Evolutionary conservation across 2,888 invertebrate genomes (phyloP), one percentile per base, ranked within the genome.

Genomic region (Subacronicta megacephala): DNA sequence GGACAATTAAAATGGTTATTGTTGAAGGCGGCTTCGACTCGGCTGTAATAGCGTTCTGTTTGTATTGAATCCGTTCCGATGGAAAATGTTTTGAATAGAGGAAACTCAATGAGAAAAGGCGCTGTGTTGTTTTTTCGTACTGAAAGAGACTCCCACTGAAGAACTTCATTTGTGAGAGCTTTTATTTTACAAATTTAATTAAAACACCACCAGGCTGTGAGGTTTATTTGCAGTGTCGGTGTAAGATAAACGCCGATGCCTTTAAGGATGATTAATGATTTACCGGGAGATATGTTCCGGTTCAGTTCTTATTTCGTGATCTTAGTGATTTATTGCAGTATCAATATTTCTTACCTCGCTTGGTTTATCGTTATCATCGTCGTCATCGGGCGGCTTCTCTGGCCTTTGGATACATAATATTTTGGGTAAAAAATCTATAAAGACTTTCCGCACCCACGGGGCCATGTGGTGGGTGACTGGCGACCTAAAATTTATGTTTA

Each of bases 381-480:
- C 96, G 67, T 96, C 96, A 63, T 96, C 96, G 46, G 95, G 95
- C 66, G 97, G 97, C 88, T 98, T 98, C 77, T 96, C 96, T 47
- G 98, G 98, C 86, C 98, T 96, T 93, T 97, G 96, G 91, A 98
- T 98, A 91, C 97, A 96, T 81, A 98, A 95, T 90, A 97, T 96
- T 90, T 96, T 97, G 70, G 98, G 98, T 90, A 98, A 95, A 87
- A 97, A 95, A 90, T 97, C 96, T 90, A 97, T 97, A 93, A 98
- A 98, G 86, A 98, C 95, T 82, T 96, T 95, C 78, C 97, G 96
- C 82, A 98, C 98, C 98, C 98, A 98, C 50, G 98, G 98, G 62
- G 98, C 96, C 96, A 98, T 97, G 79, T 97, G 97, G 90, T 98
- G 98, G 67, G 98, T 98, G 61, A 98, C 98, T 35, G 98, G 98